phyloP scores from a whole-genome alignment of 2,888 invertebrate genomes.

The Diadromus collaris region DNA sequence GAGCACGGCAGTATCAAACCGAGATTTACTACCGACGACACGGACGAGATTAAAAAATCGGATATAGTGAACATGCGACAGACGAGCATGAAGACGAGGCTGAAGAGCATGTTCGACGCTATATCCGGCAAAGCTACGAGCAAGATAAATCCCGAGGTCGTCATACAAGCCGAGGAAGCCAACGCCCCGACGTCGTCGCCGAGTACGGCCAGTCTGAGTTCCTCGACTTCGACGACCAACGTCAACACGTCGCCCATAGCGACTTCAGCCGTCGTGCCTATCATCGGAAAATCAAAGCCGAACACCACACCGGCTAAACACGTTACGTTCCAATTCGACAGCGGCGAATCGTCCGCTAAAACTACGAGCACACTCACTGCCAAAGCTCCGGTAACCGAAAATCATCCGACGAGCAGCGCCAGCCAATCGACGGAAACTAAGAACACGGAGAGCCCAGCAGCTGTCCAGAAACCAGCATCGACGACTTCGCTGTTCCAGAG shows the following conservation, averaged over 20 bases:
- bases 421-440: constrained; percentile 7
- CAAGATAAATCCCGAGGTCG: constrained; percentile 77
- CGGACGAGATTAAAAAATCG: constrained; percentile 77
- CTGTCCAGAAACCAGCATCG: constrained; percentile 8
- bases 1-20: constrained; percentile 73
- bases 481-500: constrained; percentile 12
- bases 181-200: constrained; percentile 58
- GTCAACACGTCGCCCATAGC: constrained; percentile 76
- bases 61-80: constrained; percentile 78
- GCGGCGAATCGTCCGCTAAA: constrained; percentile 27
- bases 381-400: constrained; percentile 1
- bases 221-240: constrained; percentile 74
- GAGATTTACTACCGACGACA: constrained; percentile 73
- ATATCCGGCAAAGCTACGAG: constrained; percentile 77
- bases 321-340: constrained; percentile 71
- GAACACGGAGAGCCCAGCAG: constrained; percentile 13
- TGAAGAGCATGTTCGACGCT: constrained; percentile 78
- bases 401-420: constrained; percentile 1
- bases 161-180: constrained; percentile 76
- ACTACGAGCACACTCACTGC: constrained; percentile 11
- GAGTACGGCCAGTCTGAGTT: constrained; percentile 68
- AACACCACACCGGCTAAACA: constrained; percentile 67
- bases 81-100: constrained; percentile 76
- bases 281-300: constrained; percentile 65
- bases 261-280: constrained; percentile 73